Evolutionary conservation across 2,113 vertebrate species (phyloP), one percentile per base, ranked within the genome.

Genomic region (Poeciliopsis occidentalis): DNA sequence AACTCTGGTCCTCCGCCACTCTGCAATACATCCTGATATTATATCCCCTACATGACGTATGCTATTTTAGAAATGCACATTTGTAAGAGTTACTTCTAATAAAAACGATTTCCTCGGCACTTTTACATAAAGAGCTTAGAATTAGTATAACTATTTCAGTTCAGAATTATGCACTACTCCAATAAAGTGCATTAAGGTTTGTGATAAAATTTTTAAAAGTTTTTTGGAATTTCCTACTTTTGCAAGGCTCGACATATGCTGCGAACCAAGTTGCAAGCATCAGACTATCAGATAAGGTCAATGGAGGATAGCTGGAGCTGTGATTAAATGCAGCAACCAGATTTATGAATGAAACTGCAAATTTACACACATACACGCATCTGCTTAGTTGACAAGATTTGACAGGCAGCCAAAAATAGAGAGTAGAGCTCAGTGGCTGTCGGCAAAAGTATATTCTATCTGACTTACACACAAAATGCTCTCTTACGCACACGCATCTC

Each of bases 281-380:
- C n/a, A 69, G 61, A 76, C 70, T 61, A 66, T 79, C 41, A 80
- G 68, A 80, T 31, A 54, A 54, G 41, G 76, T 72, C 66, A 60
- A 69, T 12, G 61, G 67, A 83, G 71, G 72, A 68, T 26, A 80
- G 65, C 12, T 44, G 54, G 70, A 73, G 34, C 68, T 68, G n/a
- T 64, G 54, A 67, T 73, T 32, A 62, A 71, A 86, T 30, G 29
- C 67, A 71, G 54, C 68, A 64, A 54, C 5, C 5, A 80, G 79
- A 83, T 89, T 90, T 91, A 86, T 92, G 91, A 93, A 92, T 92
- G 88, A 87, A 91, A 80, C 26, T 27, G 44, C 44, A 47, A 17
- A 47, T 4, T 17, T 15, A 12, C 41, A 13, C 41, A 78, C 41
- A 69, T 78, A 77, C 81, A 75, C 61, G 62, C 73, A 5, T 60